Base-by-base conservation (phyloP, 1,140 invertebrate species). In the Glossosoma conforme region DNA sequence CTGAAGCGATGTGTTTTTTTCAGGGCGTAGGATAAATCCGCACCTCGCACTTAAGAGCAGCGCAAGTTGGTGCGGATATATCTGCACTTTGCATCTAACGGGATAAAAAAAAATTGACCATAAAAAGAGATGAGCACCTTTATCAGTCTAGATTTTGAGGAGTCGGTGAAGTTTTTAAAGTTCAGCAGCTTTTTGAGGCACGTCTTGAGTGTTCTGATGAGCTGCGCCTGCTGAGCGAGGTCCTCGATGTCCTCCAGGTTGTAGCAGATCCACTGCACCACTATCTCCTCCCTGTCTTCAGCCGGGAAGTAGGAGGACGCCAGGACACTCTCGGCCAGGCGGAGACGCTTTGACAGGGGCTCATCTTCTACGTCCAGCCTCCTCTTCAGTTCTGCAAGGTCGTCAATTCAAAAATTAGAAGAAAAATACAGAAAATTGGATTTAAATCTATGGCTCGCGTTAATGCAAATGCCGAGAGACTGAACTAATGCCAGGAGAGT, bases 321-420 rank as follows among this genome's bases (percentile, higher is more conserved):
- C 10, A 52, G 38, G 5, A 57, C 54, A 49, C 49, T 52, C 28
- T 57, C 44, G 9, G 54, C 54, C 10, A 57, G 44, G 44, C 51
- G 45, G 14, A 57, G 32, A 10, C 54, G 44, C 13, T 57, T 57
- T 11, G 21, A 24, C 10, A 57, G 21, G 11, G 49, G 54, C 24
- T 51, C 28, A 18, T 57, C 49, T 13, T 35, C 41, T 2, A 37
- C 13, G 14, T 52, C 49, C 13, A 57, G 24, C 11, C 54, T 28
- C 20, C 54, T 28, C 38, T 57, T 57, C 13, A 57, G 35, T 44
- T 57, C 54, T 56, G 38, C 3, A 56, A 46, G n/a, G n/a, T n/a
- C n/a, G n/a, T n/a, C n/a, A n/a, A n/a, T n/a, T n/a, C n/a, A 17
- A 28, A 28, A 28, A n/a, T n/a, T n/a, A n/a, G n/a, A n/a, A n/a